Evolutionary conservation across 2,888 invertebrate genomes (phyloP).

Genomic region (Nomada goodeniana): DNA sequence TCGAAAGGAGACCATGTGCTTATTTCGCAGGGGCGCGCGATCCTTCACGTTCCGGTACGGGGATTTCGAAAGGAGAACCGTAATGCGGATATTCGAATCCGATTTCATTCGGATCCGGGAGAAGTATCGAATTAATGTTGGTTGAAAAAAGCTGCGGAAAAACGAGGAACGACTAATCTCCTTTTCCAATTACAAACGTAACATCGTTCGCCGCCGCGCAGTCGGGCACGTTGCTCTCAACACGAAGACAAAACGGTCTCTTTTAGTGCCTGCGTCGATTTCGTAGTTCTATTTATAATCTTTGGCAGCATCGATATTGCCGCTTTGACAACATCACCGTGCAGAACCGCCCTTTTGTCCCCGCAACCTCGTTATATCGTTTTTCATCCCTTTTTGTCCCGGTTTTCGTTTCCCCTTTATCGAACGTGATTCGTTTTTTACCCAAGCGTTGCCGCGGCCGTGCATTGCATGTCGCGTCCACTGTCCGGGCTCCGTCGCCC

Average conservation of each 20-base stretch:
- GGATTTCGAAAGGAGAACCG: not conserved
- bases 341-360: not conserved
- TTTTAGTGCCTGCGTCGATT: no score
- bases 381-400: constrained; percentile 19
- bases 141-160: not conserved
- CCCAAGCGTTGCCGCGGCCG: not conserved
- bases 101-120: constrained; percentile 16
- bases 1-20: not conserved
- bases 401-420: constrained; percentile 5
- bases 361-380: constrained; percentile 25
- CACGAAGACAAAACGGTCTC: no score
- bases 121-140: constrained; percentile 20
- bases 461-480: constrained; percentile 1
- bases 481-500: not conserved
- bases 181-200: constrained; percentile 6
- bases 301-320: not conserved
- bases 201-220: not conserved
- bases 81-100: constrained; percentile 5
- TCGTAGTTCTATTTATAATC: not conserved
- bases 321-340: constrained; percentile 17
- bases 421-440: constrained; percentile 20
- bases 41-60: not conserved
- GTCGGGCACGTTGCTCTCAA: not conserved
- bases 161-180: constrained; percentile 21
- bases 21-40: not conserved